phyloP scores from a whole-genome alignment of 2,797 vertebrate genomes.

The Periophthalmus magnuspinnatus region DNA sequence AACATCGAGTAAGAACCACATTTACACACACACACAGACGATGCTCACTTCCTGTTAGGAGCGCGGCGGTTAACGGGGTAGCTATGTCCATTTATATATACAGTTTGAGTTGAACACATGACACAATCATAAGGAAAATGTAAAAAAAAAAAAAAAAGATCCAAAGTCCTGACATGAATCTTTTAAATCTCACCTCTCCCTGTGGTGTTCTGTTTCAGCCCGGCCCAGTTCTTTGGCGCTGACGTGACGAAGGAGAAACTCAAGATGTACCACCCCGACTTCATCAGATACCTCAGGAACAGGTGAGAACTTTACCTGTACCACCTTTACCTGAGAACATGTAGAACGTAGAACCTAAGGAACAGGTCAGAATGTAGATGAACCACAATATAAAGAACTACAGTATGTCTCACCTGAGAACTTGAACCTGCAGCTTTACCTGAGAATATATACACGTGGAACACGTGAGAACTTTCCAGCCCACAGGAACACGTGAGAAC shows the following conservation, averaged over 20 bases:
- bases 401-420: background rate
- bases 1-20: conserved; percentile 44
- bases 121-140: too few relatives aligned
- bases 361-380: too few relatives aligned
- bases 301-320: conserved; percentile 62
- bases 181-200: background rate
- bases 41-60: background rate
- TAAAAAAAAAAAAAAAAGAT: too few relatives aligned
- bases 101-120: too few relatives aligned
- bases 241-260: conserved; percentile 69
- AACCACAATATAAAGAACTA: background rate
- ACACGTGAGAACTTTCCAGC: too few relatives aligned
- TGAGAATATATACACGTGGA: too few relatives aligned
- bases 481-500: too few relatives aligned
- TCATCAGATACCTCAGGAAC: conserved; percentile 83
- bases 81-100: too few relatives aligned
- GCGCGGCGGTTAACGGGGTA: too few relatives aligned
- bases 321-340: background rate
- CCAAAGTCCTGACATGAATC: background rate
- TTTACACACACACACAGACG: too few relatives aligned
- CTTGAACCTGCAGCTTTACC: background rate
- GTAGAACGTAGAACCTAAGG: too few relatives aligned
- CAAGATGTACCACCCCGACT: conserved; percentile 84
- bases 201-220: conserved; percentile 52
- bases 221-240: conserved; percentile 70